Percentiles rank a stretch among this genome's conserved stretches.
Conservation (phyloP, 1,140 invertebrate genomes). For the Conopomorpha cramerella region DNA sequence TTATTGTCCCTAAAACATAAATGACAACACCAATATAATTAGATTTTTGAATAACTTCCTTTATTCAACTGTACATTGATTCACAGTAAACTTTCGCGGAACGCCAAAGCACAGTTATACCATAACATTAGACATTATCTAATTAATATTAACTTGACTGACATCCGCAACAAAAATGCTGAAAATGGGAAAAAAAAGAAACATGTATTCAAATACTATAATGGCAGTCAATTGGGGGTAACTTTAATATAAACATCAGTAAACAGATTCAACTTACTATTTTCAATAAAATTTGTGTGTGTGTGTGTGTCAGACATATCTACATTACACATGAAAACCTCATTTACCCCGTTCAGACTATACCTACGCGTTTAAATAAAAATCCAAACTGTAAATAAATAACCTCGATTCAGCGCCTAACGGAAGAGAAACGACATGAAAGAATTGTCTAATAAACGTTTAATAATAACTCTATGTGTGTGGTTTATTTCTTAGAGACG, state of each 20-base stretch:
- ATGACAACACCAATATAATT: constrained; percentile 14
- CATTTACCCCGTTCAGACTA: too few relatives aligned
- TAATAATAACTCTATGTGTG: constrained; percentile 20
- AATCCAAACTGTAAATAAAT: too few relatives aligned
- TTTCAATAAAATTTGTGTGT: constrained; percentile 21
- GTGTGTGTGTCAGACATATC: too few relatives aligned
- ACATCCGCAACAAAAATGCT: too few relatives aligned
- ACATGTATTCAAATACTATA: constrained; percentile 54
- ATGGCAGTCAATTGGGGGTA: constrained; percentile 43
- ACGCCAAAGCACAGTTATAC: constrained; percentile 40
- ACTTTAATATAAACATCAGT: too few relatives aligned
- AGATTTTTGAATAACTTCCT: constrained; percentile 43
- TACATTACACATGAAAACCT: too few relatives aligned
- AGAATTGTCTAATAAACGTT: constrained; percentile 50
- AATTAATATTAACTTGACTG: not conserved
- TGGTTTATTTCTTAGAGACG: constrained; percentile 48
- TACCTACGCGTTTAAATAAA: too few relatives aligned
- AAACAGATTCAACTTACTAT: constrained; percentile 51
- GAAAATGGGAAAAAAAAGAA: constrained; percentile 10
- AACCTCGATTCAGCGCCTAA: constrained; percentile 51
- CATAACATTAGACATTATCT: not conserved
- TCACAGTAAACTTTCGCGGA: constrained; percentile 35
- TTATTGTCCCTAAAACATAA: not conserved
- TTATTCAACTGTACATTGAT: constrained; percentile 56
- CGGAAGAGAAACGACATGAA: too few relatives aligned